phyloP scores from a whole-genome alignment of 2,113 vertebrate species.

The Natator depressus region DNA sequence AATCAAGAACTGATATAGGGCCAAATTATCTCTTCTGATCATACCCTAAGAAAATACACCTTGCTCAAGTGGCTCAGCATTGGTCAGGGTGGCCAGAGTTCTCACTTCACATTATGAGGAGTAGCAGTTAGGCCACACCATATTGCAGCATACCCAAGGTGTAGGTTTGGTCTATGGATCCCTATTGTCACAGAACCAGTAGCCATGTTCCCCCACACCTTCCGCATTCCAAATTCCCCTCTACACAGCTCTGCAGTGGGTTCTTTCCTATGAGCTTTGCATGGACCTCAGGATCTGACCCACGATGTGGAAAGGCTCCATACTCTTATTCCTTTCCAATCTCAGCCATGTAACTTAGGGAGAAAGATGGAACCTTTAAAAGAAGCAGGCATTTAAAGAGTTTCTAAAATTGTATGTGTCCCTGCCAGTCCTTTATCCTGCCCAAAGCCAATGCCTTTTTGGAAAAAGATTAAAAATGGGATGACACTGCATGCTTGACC shows the following conservation, averaged over 20 bases:
- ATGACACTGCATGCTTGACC: background rate
- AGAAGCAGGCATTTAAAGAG: background rate
- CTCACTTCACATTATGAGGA: background rate
- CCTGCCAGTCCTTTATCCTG: background rate
- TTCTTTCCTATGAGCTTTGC: background rate
- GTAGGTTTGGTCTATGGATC: background rate
- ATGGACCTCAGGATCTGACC: conserved; percentile 12
- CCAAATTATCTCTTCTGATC: background rate
- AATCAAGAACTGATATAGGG: background rate
- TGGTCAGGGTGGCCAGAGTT: background rate
- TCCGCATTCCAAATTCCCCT: background rate
- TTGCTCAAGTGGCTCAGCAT: background rate
- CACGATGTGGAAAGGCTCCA: background rate
- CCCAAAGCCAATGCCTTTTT: background rate
- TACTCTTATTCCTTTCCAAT: conserved; percentile 18
- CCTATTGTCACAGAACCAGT: background rate
- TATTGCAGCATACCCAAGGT: background rate
- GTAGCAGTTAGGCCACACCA: background rate
- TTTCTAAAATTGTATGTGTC: background rate
- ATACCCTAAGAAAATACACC: background rate
- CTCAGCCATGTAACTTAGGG: conserved; percentile 6
- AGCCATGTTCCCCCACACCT: background rate
- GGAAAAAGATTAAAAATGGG: background rate
- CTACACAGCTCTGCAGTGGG: background rate
- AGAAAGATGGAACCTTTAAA: background rate